Base-by-base conservation (phyloP, 2,797 vertebrate species). In the Myripristis jacobus region DNA sequence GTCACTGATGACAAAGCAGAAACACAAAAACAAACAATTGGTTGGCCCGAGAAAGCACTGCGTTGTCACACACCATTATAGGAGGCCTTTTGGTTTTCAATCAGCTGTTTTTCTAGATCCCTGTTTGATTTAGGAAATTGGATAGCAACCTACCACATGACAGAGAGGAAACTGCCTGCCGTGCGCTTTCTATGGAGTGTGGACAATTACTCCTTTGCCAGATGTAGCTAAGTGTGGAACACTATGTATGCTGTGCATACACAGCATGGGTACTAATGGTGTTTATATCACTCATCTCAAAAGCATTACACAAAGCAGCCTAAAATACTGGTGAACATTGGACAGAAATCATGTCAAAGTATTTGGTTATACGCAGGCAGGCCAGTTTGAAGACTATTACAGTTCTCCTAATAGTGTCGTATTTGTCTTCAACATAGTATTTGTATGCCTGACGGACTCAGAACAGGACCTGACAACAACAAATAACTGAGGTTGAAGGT, bases 1-100 rank as follows among this genome's bases (percentile, higher is more conserved):
- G 50, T 41, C 69, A 82, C 63, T 94, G 93, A 94, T 89, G 87
- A 92, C 90, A 74, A 87, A 84, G 88, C 92, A 92, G 81, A 91
- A 90, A 59, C 61, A 70, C 59, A 71, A 82, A 84, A 60, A 80
- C 74, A 85, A 81, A 89, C 79, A 85, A 87, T 57, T 60, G 75
- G 61, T 64, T 13, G 36, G 71, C 13, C 74, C 34, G 70, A 25
- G 80, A 90, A 92, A 88, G 70, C 83, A 88, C 84, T 91, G 83
- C 89, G 83, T 79, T 73, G 84, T 87, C 81, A 80, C 78, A 48
- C 75, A 66, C 87, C 66, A 87, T 92, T 91, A 83, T 81, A 46
- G 24, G 43, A 27, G 29, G 34, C 22, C 16, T 86, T 88, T 77
- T 83, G 89, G 67, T 89, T 87, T 87, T 77, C 85, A 63, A 84